Conservation (phyloP, 2,888 invertebrate species). For the Philhelius pedissequus region DNA sequence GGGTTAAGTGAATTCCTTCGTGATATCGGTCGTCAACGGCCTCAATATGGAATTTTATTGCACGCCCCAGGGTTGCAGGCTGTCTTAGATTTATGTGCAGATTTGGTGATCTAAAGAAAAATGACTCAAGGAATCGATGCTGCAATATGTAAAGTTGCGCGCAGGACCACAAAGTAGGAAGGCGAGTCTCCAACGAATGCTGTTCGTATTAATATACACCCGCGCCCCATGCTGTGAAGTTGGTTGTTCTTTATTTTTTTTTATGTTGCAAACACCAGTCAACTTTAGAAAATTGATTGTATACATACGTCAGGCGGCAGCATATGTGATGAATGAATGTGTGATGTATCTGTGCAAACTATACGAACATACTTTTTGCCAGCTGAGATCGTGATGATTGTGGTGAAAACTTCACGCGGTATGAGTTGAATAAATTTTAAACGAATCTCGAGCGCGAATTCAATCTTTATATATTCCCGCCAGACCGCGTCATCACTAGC, state of each 20-base stretch:
- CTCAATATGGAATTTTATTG: slow-evolving; percentile 53
- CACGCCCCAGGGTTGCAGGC: slow-evolving; percentile 10
- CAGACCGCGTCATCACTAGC: too few relatives aligned
- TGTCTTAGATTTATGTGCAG: slow-evolving; percentile 41
- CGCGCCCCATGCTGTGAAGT: slow-evolving; percentile 40
- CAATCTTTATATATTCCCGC: background rate
- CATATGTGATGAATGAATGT: slow-evolving; percentile 35
- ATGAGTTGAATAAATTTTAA: slow-evolving; percentile 48
- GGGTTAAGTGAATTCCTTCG: slow-evolving; percentile 50
- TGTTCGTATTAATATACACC: background rate
- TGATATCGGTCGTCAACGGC: slow-evolving; percentile 24
- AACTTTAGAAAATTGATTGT: slow-evolving; percentile 42
- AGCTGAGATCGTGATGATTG: slow-evolving; percentile 29
- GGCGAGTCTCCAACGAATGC: background rate
- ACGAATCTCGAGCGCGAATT: slow-evolving; percentile 33
- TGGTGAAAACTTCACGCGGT: slow-evolving; percentile 55
- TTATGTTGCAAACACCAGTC: slow-evolving; percentile 39
- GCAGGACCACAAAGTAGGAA: slow-evolving; percentile 38
- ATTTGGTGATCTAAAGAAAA: slow-evolving; percentile 47
- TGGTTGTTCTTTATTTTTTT: too few relatives aligned
- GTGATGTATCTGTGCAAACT: slow-evolving; percentile 18
- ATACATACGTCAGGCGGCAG: slow-evolving; percentile 20
- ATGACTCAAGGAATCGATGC: slow-evolving; percentile 29
- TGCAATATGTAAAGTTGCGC: slow-evolving; percentile 18
- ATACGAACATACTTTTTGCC: background rate